phyloP scores from a whole-genome alignment of 2,113 vertebrate genomes.

The Syrmaticus mikado region DNA sequence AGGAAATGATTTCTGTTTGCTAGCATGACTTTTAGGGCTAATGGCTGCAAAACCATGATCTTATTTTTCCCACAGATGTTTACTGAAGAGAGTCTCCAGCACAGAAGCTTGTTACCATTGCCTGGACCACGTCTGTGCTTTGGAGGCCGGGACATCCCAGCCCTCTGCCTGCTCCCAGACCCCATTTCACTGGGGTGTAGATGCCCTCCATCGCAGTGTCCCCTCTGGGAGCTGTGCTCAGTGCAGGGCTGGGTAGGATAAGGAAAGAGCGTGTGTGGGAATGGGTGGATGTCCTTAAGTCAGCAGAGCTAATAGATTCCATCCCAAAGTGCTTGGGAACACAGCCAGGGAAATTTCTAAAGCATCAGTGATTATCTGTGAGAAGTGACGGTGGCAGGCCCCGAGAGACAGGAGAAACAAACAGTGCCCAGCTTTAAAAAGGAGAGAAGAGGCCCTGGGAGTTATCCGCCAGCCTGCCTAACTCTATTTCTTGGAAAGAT shows the following conservation, averaged over 20 bases:
- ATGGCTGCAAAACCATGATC: background rate
- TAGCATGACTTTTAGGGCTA: background rate
- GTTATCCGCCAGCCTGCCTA: background rate
- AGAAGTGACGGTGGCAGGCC: background rate
- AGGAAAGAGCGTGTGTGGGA: background rate
- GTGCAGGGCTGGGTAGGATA: background rate
- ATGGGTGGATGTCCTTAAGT: background rate
- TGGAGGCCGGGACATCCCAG: background rate
- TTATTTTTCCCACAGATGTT: background rate
- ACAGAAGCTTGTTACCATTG: fast-evolving
- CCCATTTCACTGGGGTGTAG: background rate
- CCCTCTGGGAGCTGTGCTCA: background rate
- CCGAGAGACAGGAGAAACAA: background rate
- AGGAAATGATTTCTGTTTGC: background rate
- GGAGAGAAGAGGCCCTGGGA: background rate
- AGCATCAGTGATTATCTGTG: background rate
- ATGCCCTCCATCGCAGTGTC: background rate
- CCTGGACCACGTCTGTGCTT: background rate
- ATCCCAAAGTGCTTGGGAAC: background rate
- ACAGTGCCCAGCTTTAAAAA: background rate
- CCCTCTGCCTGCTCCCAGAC: background rate
- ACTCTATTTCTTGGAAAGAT: conserved; percentile 19
- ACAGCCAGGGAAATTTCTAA: background rate
- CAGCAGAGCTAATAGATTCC: background rate
- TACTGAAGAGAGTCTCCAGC: background rate